phyloP scores from a whole-genome alignment of 2,797 vertebrate species.

The Phoxinus dragarum region DNA sequence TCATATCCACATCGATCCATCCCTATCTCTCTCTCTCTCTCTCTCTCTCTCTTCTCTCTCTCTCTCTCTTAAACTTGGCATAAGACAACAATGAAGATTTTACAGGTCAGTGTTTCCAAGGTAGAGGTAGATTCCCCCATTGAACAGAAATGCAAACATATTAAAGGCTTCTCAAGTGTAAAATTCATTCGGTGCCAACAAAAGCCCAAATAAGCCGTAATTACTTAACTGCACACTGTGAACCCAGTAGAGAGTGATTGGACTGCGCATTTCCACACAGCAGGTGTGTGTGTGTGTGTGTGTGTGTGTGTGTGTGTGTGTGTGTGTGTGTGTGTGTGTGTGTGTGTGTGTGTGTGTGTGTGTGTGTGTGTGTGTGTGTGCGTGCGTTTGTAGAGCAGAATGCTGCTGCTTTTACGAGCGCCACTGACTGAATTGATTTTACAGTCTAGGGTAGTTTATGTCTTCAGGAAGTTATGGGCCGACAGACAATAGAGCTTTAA shows the following conservation, averaged over 20 bases:
- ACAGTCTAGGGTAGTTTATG: conserved; percentile 64
- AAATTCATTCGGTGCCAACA: conserved; percentile 86
- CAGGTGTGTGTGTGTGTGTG: conserved; percentile 51
- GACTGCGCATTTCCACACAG: conserved; percentile 77
- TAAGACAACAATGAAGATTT: conserved; percentile 75
- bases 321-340: conserved; percentile 57
- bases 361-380: conserved; percentile 57
- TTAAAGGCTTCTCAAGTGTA: conserved; percentile 86
- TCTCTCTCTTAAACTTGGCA: conserved; percentile 71
- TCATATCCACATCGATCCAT: background rate
- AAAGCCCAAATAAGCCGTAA: conserved; percentile 88
- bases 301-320: conserved; percentile 26
- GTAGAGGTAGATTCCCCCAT: conserved; percentile 81
- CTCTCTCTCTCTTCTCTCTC: background rate
- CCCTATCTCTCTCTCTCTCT: background rate
- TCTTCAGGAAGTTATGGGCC: conserved; percentile 50
- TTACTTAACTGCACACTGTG: conserved; percentile 85
- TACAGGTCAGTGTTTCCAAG: conserved; percentile 77
- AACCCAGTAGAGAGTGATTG: conserved; percentile 85
- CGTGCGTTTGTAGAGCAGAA: conserved; percentile 52
- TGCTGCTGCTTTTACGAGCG: conserved; percentile 59
- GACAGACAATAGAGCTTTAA: conserved; percentile 62
- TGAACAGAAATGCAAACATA: conserved; percentile 86
- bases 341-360: conserved; percentile 57
- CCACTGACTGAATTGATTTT: conserved; percentile 67